Base-by-base conservation (phyloP, 1,140 invertebrate genomes). In the Atta texana region DNA sequence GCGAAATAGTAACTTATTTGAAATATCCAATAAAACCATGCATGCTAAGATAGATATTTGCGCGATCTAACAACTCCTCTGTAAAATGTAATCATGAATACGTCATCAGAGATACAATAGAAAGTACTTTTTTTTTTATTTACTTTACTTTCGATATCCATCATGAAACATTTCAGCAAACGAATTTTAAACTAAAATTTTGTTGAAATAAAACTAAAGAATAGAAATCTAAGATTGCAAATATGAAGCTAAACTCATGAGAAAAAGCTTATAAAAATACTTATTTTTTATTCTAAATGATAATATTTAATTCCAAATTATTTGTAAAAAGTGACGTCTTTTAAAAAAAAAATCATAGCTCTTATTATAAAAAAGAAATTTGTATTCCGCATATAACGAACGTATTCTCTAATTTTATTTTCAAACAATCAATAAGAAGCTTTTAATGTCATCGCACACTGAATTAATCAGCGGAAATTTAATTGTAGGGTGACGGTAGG, bases 401-500 rank as follows among this genome's bases (percentile, higher is more conserved):
- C 28, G 55, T 74, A 84, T 14, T 49, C 18, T 49, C 24, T 28
- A 28, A 44, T 55, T 49, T 84, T 84, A 84, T 84, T 84, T 84
- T 84, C 69, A 59, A 84, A 49, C 39, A 84, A 84, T 84, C 80
- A 74, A 82, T 82, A 82, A 61, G 24, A 84, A 63, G 16, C 44
- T 51, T 75, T 84, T 84, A 84, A 84, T 84, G 69, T 74, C 80
- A 84, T 74, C 21, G 80, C 80, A 82, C 80, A 82, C 3, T 28
- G 53, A 57, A 82, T 72, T 82, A 82, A 82, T 80, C 31, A 31
- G 64, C 21, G 77, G 77, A 81, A 81, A 81, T 81, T 81, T 55
- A 81, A 71, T 71, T 81, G 77, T 18, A 57, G 49, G 64, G 49
- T 55, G 64, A 10, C 21, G 44, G 12, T 12, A 44, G 44, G 12